Evolutionary conservation across 2,797 vertebrate species (phyloP), one percentile per base, ranked within the genome.

Genomic region (Gymnocypris eckloni): DNA sequence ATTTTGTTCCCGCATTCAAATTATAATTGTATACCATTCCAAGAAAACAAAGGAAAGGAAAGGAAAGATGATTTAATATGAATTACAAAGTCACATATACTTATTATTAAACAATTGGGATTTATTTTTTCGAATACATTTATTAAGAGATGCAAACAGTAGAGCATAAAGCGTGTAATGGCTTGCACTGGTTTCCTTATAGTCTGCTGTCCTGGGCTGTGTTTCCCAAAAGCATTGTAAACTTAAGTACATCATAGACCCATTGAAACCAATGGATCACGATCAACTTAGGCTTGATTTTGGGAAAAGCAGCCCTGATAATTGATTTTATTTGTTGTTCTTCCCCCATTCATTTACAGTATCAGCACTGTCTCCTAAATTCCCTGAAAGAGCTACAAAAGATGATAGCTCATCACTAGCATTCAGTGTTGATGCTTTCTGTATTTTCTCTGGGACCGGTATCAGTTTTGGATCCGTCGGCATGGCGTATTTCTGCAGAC

Each of bases 281-380:
- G 2, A 54, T 18, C 50, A 18, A 2, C 59, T 61, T 61, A 61
- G 59, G 59, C 59, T 25, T 13, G 15, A 50, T 61, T 61, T 25
- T 25, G 4, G n/a, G 59, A 61, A 61, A 25, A 11, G 4, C 59
- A 25, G 45, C 66, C 3, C 37, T 41, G 16, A 4, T 11, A 54
- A 56, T 22, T 80, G 69, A 33, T 76, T 81, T 43, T 87, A 88
- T 45, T 45, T 12, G 33, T 64, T 22, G 18, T 87, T 83, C 45
- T 70, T 67, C 50, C 69, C 82, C 28, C 77, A 20, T 81, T 86
- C 0, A 67, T 37, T 67, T 37, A 4, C 41, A 37, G 64, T 85
- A 79, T 10, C 54, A 54, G 43, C 9, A 73, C n/a, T 37, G 13
- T 61, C 79, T 48, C n/a, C 52, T 82, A 37, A 25, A 15, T 37